Percentiles rank a stretch among this genome's conserved stretches.
Conservation (phyloP, 2,113 vertebrate species). For the Arvicanthis niloticus region DNA sequence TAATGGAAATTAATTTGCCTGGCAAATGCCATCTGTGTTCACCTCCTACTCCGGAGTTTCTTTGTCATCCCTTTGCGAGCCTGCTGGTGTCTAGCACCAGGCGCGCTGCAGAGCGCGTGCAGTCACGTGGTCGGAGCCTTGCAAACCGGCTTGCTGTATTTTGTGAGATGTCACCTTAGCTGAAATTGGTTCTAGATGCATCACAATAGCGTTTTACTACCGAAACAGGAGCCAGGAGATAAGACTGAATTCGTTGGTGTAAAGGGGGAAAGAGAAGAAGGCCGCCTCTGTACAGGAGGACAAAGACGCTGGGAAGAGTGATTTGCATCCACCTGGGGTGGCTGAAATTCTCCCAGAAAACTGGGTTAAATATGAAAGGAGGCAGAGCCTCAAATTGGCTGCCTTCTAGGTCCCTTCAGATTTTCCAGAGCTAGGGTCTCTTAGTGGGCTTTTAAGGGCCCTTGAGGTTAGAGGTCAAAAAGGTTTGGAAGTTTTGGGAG, state of each 20-base stretch:
- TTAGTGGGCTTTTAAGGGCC: not conserved
- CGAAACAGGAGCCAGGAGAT: slow-evolving; percentile 85
- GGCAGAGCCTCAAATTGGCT: not conserved
- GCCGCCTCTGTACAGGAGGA: slow-evolving; percentile 67
- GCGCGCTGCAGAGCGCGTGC: slow-evolving; percentile 63
- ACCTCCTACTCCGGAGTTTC: not conserved
- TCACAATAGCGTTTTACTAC: slow-evolving; percentile 84
- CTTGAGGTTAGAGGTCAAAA: slow-evolving; percentile 29
- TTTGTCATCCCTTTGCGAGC: slow-evolving; percentile 28
- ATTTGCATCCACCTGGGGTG: slow-evolving; percentile 75
- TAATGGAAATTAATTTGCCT: not conserved
- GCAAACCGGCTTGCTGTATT: slow-evolving; percentile 81
- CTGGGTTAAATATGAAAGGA: slow-evolving; percentile 63
- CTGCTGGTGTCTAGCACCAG: not conserved
- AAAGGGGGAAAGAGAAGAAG: slow-evolving; percentile 72
- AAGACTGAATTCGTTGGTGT: slow-evolving; percentile 83
- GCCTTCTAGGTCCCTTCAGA: slow-evolving; percentile 56
- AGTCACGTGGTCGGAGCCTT: slow-evolving; percentile 78
- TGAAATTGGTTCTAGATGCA: slow-evolving; percentile 84
- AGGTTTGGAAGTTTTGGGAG: not conserved
- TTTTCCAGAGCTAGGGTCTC: slow-evolving; percentile 55
- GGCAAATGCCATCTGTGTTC: slow-evolving; percentile 45
- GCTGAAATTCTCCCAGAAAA: slow-evolving; percentile 74
- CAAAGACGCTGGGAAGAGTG: not conserved
- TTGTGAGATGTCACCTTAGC: slow-evolving; percentile 83